Base-by-base conservation (phyloP, 2,888 invertebrate genomes). In the Melieria crassipennis region DNA sequence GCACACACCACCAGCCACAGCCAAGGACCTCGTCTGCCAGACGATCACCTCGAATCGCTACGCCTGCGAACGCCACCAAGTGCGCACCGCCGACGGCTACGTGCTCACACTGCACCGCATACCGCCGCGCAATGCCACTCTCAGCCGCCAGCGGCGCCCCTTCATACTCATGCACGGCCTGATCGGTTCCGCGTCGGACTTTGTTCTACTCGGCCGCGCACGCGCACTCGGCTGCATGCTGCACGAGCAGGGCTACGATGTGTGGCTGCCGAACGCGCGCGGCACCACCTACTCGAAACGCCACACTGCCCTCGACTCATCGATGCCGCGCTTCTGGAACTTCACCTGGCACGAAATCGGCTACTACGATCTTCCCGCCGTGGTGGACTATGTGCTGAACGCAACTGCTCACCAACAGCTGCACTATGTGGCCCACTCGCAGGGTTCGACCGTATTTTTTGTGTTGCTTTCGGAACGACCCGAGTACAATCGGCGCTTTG, bases 311-410 rank as follows among this genome's bases (percentile, higher is more conserved):
- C 71, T 81, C 6, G 75, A 79, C 50, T 78, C 84, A 7, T 79
- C 78, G 7, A 75, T 78, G 66, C 66, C 79, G 2, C 75, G 74
- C 16, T 85, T 84, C 72, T 86, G 85, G 85, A 80, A 84, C 65
- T 86, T 85, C 67, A 82, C 81, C 45, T 86, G 84, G 83, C 86
- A 86, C 65, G 85, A 85, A 76, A 85, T 85, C 73, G 86, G 85
- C 67, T 73, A 81, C 55, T 81, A 81, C 61, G 85, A 86, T 76
- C 71, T 86, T 65, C 80, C 86, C 4, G 80, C 82, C 55, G 77
- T 81, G 13, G 78, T 86, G 13, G 83, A 85, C 70, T 81, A 82
- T 71, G 78, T 85, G 55, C 77, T 82, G 16, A 74, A 69, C n/a
- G 64, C 75, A 58, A 86, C 85, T 4, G 77, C 77, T 0, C 80